Base-by-base conservation (phyloP, 2,888 invertebrate species). In the Ditula angustiorana region DNA sequence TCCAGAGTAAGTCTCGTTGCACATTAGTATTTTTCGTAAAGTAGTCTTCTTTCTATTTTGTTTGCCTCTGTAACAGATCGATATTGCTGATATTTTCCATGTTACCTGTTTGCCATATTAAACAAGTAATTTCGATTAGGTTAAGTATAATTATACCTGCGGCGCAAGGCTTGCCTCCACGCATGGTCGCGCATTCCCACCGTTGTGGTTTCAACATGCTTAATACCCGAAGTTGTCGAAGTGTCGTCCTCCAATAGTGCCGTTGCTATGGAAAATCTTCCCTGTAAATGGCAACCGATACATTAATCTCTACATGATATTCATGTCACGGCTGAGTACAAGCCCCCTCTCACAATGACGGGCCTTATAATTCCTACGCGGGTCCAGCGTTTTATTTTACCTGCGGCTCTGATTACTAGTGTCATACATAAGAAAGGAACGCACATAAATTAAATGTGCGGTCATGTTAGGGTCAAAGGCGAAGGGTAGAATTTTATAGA, bases 1-100 rank as follows among this genome's bases (percentile, higher is more conserved):
- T 41, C 75, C 78, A 35, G 70, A 50, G 67, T 83, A 91, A 19
- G 67, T 79, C 73, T 91, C 91, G 19, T 81, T 79, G 69, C 90
- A 92, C 53, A 81, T 70, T 74, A 74, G 68, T 66, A 85, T 69
- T 77, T 77, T 66, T 55, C 69, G 69, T 46, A 66, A 35, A 37
- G 55, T 64, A 13, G 41, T 62, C 58, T 50, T 56, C 56, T 60
- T 55, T 62, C 35, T 59, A 47, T 55, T 21, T 41, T 5, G 16
- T 33, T 24, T 69, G 23, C 60, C 21, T 7, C 53, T 55, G 37
- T 41, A 41, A 61, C 19, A 30, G 7, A 4, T 5, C 23, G 13
- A 7, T 13, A 5, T 1, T 13, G 13, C 1, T 7, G 16, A 7
- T 16, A 33, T n/a, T 33, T 33, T 11, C n/a, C n/a, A n/a, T 33